Evolutionary conservation across 2,113 vertebrate genomes (phyloP).

Genomic region (Pseudopodoces humilis): DNA sequence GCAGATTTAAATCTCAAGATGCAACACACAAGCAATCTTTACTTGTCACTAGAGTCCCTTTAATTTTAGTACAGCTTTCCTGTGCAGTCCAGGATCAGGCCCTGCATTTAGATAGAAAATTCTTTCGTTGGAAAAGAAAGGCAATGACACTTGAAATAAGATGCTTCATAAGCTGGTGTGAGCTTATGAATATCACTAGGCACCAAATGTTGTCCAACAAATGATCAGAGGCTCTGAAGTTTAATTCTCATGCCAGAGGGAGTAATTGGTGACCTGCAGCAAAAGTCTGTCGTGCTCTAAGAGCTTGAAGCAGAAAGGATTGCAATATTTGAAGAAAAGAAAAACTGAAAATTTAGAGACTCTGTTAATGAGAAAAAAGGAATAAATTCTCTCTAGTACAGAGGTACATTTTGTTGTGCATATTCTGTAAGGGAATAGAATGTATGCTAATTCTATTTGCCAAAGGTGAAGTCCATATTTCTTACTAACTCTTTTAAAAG

Average conservation of each 20-base stretch:
- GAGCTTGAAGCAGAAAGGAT: background rate
- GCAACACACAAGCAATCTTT: background rate
- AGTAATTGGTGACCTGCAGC: background rate
- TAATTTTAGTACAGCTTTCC: background rate
- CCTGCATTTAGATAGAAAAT: slow-evolving; percentile 5
- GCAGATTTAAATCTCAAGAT: background rate
- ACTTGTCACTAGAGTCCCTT: background rate
- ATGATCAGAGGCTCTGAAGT: background rate
- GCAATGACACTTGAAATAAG: slow-evolving; percentile 11
- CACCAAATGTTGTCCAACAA: background rate
- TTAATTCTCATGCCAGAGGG: background rate
- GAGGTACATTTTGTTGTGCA: background rate
- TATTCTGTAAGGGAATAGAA: background rate
- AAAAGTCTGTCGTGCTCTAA: background rate
- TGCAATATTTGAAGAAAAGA: background rate
- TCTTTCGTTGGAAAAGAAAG: background rate
- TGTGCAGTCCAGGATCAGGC: background rate
- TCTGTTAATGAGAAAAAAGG: background rate
- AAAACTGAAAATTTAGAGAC: background rate
- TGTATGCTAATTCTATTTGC: background rate
- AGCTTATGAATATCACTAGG: background rate
- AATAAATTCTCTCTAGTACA: background rate
- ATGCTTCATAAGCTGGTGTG: background rate
- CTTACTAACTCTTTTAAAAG: background rate
- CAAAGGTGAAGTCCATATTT: background rate